phyloP scores from a whole-genome alignment of 2,888 invertebrate genomes.

The Polyommatus icarus region DNA sequence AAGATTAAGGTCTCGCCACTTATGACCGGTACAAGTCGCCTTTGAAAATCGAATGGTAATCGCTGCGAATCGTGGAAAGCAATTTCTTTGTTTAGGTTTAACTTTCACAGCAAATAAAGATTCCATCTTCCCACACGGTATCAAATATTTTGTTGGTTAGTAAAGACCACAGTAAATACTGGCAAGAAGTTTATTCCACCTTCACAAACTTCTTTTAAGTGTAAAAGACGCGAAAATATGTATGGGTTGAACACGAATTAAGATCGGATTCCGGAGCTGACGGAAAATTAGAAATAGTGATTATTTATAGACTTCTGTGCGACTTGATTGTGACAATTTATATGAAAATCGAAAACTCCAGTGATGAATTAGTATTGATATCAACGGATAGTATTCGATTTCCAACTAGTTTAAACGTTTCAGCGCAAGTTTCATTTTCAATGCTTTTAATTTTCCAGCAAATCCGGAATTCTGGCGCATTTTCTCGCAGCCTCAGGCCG shows the following conservation, averaged over 20 bases:
- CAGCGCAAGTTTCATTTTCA: too few species aligned
- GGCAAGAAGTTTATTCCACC: neutral
- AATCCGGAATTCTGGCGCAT: neutral
- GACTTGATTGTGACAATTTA: too few species aligned
- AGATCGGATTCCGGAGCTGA: too few species aligned
- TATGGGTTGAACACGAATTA: too few species aligned
- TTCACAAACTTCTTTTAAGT: too few species aligned
- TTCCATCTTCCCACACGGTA: conserved; percentile 34
- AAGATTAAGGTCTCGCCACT: neutral
- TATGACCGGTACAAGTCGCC: neutral
- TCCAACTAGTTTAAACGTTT: too few species aligned
- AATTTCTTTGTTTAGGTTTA: conserved; percentile 17
- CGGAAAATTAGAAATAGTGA: too few species aligned
- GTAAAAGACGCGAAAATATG: too few species aligned
- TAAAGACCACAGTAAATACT: neutral
- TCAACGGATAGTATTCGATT: neutral
- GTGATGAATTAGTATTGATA: neutral
- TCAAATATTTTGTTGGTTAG: conserved; percentile 27
- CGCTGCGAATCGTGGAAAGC: neutral
- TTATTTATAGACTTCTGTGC: too few species aligned
- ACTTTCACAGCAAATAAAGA: neutral
- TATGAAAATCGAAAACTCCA: neutral
- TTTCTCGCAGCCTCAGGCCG: neutral
- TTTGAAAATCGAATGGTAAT: conserved; percentile 12
- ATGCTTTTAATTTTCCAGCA: neutral